Evolutionary conservation across 1,140 invertebrate genomes (phyloP).

Genomic region (Polypedilum vanderplanki): DNA sequence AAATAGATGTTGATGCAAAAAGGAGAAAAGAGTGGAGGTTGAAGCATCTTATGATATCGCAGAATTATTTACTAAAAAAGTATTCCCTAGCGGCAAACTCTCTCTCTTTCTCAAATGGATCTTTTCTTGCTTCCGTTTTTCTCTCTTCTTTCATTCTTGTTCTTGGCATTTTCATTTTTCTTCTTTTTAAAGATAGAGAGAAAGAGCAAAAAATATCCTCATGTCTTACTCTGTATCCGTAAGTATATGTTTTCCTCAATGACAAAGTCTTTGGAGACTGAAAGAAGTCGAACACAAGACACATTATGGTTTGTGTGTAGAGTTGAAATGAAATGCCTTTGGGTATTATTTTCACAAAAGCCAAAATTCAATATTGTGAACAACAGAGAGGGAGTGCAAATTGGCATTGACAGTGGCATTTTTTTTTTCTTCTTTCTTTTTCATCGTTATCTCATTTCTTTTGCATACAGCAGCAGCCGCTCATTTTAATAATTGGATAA

Average conservation of each 20-base stretch:
- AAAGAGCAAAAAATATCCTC: not conserved
- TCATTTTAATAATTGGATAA: not conserved
- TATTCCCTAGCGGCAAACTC: not conserved
- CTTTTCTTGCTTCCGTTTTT: not conserved
- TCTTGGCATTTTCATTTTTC: not conserved
- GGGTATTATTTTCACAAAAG: slow-evolving; percentile 4
- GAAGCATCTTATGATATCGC: not conserved
- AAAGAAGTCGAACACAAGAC: not conserved
- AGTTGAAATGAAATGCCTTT: slow-evolving; percentile 2
- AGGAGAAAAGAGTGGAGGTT: not conserved
- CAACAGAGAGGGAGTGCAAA: not conserved
- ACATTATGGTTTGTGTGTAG: not conserved
- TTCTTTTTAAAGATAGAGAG: not conserved
- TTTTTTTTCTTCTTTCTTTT: not conserved
- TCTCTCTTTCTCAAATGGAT: not conserved
- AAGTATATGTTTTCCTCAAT: not conserved
- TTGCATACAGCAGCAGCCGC: not conserved
- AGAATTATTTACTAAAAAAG: slow-evolving; percentile 17
- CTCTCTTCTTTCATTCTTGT: not conserved
- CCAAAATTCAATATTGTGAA: not conserved
- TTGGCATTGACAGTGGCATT: not conserved
- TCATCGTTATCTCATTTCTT: not conserved
- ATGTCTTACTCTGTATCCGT: not conserved
- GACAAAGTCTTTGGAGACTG: not conserved
- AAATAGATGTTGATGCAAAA: not conserved